phyloP scores from a whole-genome alignment of 2,888 invertebrate genomes.

The Nudaria mundana region DNA sequence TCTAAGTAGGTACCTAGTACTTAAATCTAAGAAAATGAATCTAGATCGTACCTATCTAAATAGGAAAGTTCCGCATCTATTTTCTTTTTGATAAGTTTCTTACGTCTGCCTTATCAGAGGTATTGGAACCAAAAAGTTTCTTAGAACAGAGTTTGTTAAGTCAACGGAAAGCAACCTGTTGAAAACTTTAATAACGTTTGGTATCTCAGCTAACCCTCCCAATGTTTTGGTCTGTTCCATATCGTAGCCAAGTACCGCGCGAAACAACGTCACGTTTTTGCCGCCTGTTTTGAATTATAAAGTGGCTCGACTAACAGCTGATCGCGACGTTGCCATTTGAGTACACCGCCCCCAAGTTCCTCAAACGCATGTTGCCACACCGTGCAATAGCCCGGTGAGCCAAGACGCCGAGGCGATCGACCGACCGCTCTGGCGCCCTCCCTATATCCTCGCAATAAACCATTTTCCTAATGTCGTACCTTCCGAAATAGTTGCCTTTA shows the following conservation, averaged over 20 bases:
- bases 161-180: constrained; percentile 26
- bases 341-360: constrained; percentile 36
- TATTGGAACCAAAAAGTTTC: not conserved
- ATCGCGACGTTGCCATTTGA: constrained; percentile 58
- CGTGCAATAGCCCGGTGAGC: constrained; percentile 41
- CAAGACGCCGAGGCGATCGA: constrained; percentile 64
- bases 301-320: constrained; percentile 68
- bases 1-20: not conserved
- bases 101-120: not conserved
- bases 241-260: constrained; percentile 39
- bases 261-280: constrained; percentile 55
- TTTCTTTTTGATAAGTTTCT: not conserved
- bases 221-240: constrained; percentile 45
- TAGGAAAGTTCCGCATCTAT: not conserved
- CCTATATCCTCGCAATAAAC: constrained; percentile 48
- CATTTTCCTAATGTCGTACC: constrained; percentile 49
- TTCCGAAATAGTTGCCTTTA: constrained; percentile 52
- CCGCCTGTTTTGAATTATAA: constrained; percentile 73
- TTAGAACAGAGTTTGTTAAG: constrained; percentile 4
- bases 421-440: constrained; percentile 57
- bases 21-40: constrained; percentile 5
- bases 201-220: constrained; percentile 32
- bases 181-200: constrained; percentile 30
- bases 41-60: constrained; percentile 5
- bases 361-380: constrained; percentile 57